phyloP scores from a whole-genome alignment of 2,113 vertebrate species.

The Athene noctua region DNA sequence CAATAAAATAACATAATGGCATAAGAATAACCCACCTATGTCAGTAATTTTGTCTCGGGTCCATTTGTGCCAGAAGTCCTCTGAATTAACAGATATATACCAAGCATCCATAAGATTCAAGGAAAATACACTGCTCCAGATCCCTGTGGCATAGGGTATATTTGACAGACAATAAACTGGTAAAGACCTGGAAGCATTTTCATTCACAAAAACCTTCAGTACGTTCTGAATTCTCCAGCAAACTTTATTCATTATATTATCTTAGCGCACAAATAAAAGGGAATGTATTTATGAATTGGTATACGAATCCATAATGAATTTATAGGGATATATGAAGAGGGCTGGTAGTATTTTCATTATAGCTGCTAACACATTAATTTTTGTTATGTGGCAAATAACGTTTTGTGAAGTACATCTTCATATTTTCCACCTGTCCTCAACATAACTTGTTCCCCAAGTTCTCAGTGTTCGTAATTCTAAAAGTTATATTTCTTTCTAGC shows the following conservation, averaged over 20 bases:
- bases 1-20: not conserved
- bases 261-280: not conserved
- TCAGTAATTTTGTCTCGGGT: constrained; percentile 61
- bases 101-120: constrained; percentile 74
- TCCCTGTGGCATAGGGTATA: constrained; percentile 21
- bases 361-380: not conserved
- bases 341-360: not conserved
- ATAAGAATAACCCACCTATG: constrained; percentile 24
- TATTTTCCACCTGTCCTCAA: not conserved
- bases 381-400: not conserved
- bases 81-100: constrained; percentile 60
- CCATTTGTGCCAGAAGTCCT: constrained; percentile 73
- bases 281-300: not conserved
- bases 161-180: not conserved
- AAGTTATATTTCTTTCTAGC: not conserved
- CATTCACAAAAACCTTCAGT: not conserved
- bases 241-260: not conserved
- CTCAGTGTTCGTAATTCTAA: not conserved
- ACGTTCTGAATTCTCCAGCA: not conserved
- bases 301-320: not conserved
- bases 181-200: not conserved
- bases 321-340: not conserved
- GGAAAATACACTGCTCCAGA: constrained; percentile 76
- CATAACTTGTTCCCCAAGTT: not conserved
- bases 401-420: not conserved